These are phyloP conservation scores for Ardeotis arabs DNA, from an alignment of 2,113 vertebrate genomes.

Conservation along the genomic window DNA sequence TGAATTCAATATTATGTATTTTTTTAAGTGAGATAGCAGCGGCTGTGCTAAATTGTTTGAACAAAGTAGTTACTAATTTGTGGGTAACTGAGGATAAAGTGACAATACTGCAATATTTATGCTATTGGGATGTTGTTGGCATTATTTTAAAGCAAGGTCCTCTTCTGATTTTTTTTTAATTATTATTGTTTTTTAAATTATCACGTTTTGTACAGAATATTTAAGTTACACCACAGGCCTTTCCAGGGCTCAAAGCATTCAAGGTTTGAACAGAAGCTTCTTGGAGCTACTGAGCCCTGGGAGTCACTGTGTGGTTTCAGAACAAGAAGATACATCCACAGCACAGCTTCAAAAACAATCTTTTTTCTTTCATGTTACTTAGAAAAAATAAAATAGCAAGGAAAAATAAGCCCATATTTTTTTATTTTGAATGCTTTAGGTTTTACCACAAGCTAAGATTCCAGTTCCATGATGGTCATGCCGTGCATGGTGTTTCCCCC, in stretches of 20 bases:
- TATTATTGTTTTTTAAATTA: background rate
- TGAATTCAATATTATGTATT: background rate
- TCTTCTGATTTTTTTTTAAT: background rate
- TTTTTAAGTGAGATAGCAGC: background rate
- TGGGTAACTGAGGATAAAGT: background rate
- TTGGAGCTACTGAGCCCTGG: background rate
- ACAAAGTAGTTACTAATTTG: background rate
- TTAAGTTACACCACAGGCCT: background rate
- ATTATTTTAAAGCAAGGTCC: background rate
- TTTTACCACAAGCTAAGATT: background rate
- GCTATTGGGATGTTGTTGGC: background rate
- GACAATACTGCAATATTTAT: background rate
- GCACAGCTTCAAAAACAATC: background rate
- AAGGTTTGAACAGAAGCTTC: background rate
- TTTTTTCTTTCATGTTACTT: background rate
- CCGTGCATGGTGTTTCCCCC: background rate
- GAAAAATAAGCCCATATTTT: background rate
- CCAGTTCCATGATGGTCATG: background rate
- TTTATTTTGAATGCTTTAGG: background rate
- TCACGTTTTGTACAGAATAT: background rate
- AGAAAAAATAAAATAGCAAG: background rate
- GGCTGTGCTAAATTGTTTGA: background rate
- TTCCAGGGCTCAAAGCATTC: background rate
- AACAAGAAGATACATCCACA: background rate
- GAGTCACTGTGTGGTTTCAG: background rate